Evolutionary conservation across 2,797 vertebrate species (phyloP).

Genomic region (Taeniopygia guttata): DNA sequence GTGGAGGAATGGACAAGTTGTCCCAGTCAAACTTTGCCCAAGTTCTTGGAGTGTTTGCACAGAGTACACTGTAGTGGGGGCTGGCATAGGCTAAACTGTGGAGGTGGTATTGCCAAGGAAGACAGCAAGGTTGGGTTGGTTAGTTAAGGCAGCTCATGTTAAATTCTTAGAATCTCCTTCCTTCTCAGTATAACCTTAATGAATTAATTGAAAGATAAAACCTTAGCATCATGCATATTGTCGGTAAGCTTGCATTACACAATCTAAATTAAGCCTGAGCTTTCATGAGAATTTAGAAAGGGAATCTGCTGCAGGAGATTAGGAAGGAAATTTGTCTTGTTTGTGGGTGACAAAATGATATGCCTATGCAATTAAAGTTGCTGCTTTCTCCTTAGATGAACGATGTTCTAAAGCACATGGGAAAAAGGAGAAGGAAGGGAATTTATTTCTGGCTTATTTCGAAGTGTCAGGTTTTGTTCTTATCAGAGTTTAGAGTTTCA

Average conservation of each 20-base stretch:
- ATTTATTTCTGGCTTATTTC: neutral
- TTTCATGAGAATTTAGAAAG: neutral
- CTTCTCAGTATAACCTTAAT: conserved; percentile 31
- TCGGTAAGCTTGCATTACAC: neutral
- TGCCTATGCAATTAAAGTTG: neutral
- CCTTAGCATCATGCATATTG: neutral
- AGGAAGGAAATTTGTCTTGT: neutral
- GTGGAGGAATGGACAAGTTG: neutral
- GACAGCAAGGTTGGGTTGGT: neutral
- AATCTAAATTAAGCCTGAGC: neutral
- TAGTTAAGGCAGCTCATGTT: neutral
- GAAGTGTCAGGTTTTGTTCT: conserved; percentile 23
- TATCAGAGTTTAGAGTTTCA: conserved; percentile 39
- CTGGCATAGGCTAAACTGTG: neutral
- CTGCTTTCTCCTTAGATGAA: neutral
- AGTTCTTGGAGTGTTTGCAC: neutral
- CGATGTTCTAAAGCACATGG: neutral
- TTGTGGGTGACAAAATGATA: neutral
- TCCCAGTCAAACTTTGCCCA: neutral
- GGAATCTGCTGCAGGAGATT: neutral
- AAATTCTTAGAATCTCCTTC: neutral
- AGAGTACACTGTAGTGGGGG: neutral
- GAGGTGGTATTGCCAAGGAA: neutral
- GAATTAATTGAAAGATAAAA: conserved; percentile 40
- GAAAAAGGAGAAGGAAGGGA: conserved; percentile 1